These are phyloP conservation scores for Chloroceryle inda DNA, from an alignment of 2,797 vertebrate species.

Conservation along the genomic window DNA sequence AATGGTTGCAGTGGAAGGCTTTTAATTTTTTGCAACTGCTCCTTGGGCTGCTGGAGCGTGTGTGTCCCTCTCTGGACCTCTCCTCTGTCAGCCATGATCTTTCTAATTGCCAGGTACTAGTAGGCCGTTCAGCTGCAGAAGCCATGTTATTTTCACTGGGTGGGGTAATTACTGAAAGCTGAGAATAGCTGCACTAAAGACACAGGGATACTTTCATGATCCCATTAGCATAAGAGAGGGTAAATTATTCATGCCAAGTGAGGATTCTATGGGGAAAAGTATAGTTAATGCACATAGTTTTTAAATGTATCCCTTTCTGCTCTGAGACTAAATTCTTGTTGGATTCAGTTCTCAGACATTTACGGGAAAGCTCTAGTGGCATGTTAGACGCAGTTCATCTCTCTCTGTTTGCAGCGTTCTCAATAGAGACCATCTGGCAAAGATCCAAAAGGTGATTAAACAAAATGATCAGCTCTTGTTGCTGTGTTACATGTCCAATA, in stretches of 20 bases:
- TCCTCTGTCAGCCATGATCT: constrained; percentile 78
- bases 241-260: constrained; percentile 99
- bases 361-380: constrained; percentile 94
- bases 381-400: constrained; percentile 89
- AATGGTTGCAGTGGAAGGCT: constrained; percentile 25
- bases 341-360: constrained; percentile 97
- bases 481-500: constrained; percentile 87
- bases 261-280: constrained; percentile 99
- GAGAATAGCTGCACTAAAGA: constrained; percentile 93
- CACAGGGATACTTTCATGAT: constrained; percentile 98
- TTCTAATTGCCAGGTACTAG: constrained; percentile 82
- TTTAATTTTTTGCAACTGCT: not conserved
- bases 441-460: constrained; percentile 99
- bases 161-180: constrained; percentile 95
- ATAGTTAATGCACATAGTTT: constrained; percentile 99
- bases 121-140: constrained; percentile 75
- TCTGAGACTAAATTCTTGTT: constrained; percentile 96
- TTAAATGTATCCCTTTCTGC: constrained; percentile 97
- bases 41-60: constrained; percentile 27
- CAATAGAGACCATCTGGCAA: constrained; percentile 95
- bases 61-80: constrained; percentile 69
- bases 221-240: constrained; percentile 99
- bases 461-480: constrained; percentile 96
- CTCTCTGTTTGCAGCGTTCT: constrained; percentile 83
- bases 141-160: constrained; percentile 89